Conservation (phyloP, 1,140 invertebrate genomes). For the Drosophila bocki region DNA sequence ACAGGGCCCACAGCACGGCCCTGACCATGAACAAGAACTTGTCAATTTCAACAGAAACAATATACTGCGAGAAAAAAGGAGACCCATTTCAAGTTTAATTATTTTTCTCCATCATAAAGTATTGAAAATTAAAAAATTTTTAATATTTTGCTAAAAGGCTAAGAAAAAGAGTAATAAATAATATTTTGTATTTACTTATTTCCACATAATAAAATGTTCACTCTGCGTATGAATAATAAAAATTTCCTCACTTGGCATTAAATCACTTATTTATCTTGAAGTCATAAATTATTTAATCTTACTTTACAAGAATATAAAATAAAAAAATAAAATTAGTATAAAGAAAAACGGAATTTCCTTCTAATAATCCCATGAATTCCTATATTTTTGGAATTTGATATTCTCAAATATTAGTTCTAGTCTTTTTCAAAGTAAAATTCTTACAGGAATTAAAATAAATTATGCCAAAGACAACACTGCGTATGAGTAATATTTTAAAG, state of each 20-base stretch:
- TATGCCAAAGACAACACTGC: neutral
- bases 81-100: neutral
- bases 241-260: no score
- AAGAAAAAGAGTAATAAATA: neutral
- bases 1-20: constrained; percentile 45
- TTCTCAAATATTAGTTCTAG: neutral
- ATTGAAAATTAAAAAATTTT: neutral
- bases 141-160: neutral
- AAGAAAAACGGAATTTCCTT: no score
- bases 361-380: rapidly evolving
- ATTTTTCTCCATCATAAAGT: neutral
- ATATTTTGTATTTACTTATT: neutral
- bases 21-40: constrained; percentile 74
- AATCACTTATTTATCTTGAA: no score
- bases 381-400: neutral
- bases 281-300: no score
- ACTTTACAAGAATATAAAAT: no score
- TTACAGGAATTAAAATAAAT: neutral
- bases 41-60: constrained; percentile 53
- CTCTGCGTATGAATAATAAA: neutral
- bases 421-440: neutral
- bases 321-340: no score
- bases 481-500: neutral
- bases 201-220: neutral
- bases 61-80: neutral